phyloP scores from a whole-genome alignment of 2,888 invertebrate genomes.

The Ephialtes manifestator region DNA sequence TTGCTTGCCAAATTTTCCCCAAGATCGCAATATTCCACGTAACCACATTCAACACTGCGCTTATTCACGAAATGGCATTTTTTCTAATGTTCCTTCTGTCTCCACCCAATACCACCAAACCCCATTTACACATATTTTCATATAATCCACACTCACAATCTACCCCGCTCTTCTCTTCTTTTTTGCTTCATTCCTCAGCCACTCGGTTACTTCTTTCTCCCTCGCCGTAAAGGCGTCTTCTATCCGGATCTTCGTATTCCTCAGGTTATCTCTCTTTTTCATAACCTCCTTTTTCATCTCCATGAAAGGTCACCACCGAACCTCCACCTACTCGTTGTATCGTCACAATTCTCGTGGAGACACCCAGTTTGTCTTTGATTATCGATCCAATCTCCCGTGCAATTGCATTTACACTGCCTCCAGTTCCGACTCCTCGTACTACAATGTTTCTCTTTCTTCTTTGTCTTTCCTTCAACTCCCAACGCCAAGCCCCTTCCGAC shows the following conservation, averaged over 20 bases:
- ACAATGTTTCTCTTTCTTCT: slow-evolving; percentile 29
- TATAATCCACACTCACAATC: slow-evolving; percentile 17
- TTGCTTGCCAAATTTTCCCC: slow-evolving; percentile 11
- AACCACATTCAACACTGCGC: not conserved
- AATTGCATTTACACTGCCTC: not conserved
- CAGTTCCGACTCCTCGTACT: slow-evolving; percentile 3
- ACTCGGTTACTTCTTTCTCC: slow-evolving; percentile 37
- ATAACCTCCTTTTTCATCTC: slow-evolving; percentile 30
- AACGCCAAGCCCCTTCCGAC: not conserved
- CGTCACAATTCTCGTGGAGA: not conserved
- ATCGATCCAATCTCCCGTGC: not conserved
- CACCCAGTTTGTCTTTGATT: not conserved
- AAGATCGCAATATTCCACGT: slow-evolving; percentile 49
- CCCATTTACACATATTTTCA: slow-evolving; percentile 2
- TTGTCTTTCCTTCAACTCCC: slow-evolving; percentile 13
- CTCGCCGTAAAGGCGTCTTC: slow-evolving; percentile 43
- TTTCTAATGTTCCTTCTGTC: slow-evolving; percentile 19
- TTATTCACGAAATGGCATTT: slow-evolving; percentile 36
- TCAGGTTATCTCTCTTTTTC: slow-evolving; percentile 8
- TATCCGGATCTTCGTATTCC: slow-evolving; percentile 6
- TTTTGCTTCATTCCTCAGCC: slow-evolving; percentile 34
- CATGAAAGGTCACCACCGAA: not conserved
- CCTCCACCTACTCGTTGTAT: not conserved
- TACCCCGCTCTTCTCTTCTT: slow-evolving; percentile 18
- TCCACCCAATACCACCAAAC: slow-evolving; percentile 49